Evolutionary conservation across 1,140 invertebrate species (phyloP).

Genomic region (Nymphalis io): DNA sequence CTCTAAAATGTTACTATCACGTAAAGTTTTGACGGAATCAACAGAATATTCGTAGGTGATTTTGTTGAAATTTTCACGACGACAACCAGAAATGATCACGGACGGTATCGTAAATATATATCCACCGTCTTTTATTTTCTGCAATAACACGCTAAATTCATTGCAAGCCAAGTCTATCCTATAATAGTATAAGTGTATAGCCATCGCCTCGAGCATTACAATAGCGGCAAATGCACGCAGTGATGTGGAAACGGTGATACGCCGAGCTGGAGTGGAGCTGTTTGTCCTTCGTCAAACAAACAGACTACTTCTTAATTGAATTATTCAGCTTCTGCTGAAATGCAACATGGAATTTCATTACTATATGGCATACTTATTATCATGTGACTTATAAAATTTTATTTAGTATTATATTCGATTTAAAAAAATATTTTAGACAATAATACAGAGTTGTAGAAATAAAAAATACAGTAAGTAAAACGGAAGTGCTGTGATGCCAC

Average conservation of each 20-base stretch:
- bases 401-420: neutral
- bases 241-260: slow-evolving; percentile 31
- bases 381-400: neutral
- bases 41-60: no score
- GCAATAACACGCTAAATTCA: no score
- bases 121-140: no score
- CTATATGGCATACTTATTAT: neutral
- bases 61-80: no score
- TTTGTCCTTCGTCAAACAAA: slow-evolving; percentile 12
- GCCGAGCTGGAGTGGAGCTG: slow-evolving; percentile 5
- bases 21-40: no score
- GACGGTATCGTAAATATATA: no score
- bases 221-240: slow-evolving; percentile 5
- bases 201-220: slow-evolving; percentile 9
- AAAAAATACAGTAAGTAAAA: no score
- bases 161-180: neutral
- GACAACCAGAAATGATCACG: no score
- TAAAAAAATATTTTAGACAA: no score
- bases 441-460: no score
- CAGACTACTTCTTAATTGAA: slow-evolving; percentile 19
- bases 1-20: no score
- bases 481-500: no score
- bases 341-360: neutral
- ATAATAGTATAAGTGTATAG: neutral
- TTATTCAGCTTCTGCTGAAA: neutral